Base-by-base conservation (phyloP, 2,797 vertebrate species). In the Pseudomugil tenellus region DNA sequence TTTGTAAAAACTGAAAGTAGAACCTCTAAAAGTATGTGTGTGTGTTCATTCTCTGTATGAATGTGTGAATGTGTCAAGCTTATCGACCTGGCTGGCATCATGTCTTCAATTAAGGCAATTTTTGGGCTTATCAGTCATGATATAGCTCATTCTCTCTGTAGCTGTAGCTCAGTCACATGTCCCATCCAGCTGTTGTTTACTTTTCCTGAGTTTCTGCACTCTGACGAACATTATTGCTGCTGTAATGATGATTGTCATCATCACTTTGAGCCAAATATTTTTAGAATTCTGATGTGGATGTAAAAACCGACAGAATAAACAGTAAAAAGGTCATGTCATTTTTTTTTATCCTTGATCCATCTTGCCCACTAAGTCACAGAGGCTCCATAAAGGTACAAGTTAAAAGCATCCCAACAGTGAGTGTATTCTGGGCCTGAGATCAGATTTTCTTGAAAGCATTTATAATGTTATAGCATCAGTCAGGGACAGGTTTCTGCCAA, bases 111-210 rank as follows among this genome's bases (percentile, higher is more conserved):
- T 87, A 91, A 69, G 66, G 49, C 79, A 11, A 87, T 85, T 84
- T 80, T 77, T 79, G 71, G 70, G 72, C 86, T 85, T 89, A 90
- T 93, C 90, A 91, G 83, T 94, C 91, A 92, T 64, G 76, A 89
- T 83, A 61, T 28, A 70, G 82, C 78, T 87, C 62, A 56, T 83
- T 89, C 79, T 56, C 74, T 41, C 55, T 57, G 81, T 80, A 75
- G 63, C 23, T 3, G 51, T 19, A 17, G 16, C 69, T 66, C 60
- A 46, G 78, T 89, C 85, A 90, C 86, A 83, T 87, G 83, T 70
- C 74, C 67, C 13, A 46, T 54, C 73, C 87, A 87, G 75, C 72
- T 85, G 83, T 72, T 74, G 61, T 74, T 78, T 68, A 72, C 62
- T 63, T 67, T 29, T 29, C 26, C 61, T 65, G 55, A 43, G 58